phyloP scores from a whole-genome alignment of 2,888 invertebrate species.

The Disparrhopalites patrizii region DNA sequence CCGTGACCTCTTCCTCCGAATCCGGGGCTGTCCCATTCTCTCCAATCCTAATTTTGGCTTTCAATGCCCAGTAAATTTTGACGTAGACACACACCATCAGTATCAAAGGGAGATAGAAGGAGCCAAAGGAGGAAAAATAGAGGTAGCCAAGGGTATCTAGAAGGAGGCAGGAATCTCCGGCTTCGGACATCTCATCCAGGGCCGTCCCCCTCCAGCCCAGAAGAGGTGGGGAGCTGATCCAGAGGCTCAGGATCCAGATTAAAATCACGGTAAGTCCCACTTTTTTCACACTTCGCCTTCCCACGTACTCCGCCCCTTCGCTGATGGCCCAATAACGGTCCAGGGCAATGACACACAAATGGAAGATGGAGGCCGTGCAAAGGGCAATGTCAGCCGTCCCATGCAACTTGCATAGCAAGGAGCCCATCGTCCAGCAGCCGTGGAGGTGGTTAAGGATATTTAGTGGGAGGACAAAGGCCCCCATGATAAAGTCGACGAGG shows the following conservation, averaged over 20 bases:
- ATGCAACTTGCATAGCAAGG: slow-evolving; percentile 34
- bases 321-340: slow-evolving; percentile 45
- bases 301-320: slow-evolving; percentile 42
- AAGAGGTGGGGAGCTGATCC: slow-evolving; percentile 43
- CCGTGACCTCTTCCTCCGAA: background rate
- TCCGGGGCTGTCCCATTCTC: slow-evolving; percentile 17
- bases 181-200: background rate
- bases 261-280: slow-evolving; percentile 29
- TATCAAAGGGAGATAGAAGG: slow-evolving; percentile 42
- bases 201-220: slow-evolving; percentile 35
- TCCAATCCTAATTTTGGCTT: slow-evolving; percentile 34
- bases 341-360: slow-evolving; percentile 43
- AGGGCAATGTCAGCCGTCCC: slow-evolving; percentile 41
- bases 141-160: slow-evolving; percentile 37
- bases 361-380: slow-evolving; percentile 44
- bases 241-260: slow-evolving; percentile 39
- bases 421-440: slow-evolving; percentile 32
- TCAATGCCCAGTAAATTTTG: slow-evolving; percentile 40
- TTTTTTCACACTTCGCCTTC: slow-evolving; percentile 32
- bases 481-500: slow-evolving; percentile 40
- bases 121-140: slow-evolving; percentile 43
- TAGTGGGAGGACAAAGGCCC: slow-evolving; percentile 41
- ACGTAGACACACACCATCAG: slow-evolving; percentile 41
- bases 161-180: slow-evolving; percentile 21
- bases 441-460: slow-evolving; percentile 36